Percentiles rank a stretch among this genome's conserved stretches.
Conservation (phyloP, 1,140 invertebrate genomes). For the Aporrectodea caliginosa region DNA sequence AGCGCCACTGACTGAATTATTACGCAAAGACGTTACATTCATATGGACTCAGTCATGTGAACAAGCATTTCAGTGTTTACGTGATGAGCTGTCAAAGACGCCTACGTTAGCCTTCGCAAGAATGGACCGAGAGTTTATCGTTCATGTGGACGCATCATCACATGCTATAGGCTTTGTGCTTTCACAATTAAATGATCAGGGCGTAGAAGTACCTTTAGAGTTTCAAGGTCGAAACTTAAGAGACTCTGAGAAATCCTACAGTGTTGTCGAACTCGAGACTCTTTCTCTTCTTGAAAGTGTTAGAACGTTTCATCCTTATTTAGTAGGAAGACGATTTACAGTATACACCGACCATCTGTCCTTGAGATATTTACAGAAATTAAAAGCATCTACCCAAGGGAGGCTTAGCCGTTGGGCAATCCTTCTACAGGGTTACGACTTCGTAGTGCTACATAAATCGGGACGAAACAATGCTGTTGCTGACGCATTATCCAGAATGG, state of each 20-base stretch:
- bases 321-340: not conserved
- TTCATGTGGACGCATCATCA: not conserved
- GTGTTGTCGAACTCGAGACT: not conserved
- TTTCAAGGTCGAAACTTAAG: not conserved
- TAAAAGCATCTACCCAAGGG: not conserved
- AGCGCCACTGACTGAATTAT: not conserved
- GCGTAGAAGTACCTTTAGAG: not conserved
- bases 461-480: not conserved
- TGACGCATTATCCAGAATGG: not conserved
- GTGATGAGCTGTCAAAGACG: not conserved
- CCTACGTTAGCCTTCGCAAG: not conserved
- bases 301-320: not conserved
- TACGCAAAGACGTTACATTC: not conserved
- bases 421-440: not conserved
- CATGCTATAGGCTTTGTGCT: not conserved
- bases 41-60: not conserved
- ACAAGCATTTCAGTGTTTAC: not conserved
- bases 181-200: not conserved
- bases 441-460: not conserved
- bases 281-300: not conserved
- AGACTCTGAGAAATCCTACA: not conserved
- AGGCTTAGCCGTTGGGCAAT: not conserved
- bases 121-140: not conserved
- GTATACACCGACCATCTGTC: not conserved
- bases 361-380: not conserved